phyloP scores from a whole-genome alignment of 2,797 vertebrate species.

The Brachyalestes nurse region DNA sequence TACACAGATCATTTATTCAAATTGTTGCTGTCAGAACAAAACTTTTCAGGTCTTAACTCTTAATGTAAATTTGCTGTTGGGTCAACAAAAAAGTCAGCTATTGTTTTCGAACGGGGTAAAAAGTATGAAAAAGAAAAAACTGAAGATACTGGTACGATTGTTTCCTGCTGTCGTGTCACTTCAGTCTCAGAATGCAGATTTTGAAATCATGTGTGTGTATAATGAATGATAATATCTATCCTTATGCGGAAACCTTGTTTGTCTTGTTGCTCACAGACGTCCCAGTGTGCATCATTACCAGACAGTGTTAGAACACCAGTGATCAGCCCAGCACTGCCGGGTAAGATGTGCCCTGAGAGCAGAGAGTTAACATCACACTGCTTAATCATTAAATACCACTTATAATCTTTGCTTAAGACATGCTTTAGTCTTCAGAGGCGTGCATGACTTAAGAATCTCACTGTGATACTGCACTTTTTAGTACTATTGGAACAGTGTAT shows the following conservation, averaged over 20 bases:
- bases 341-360: slow-evolving; percentile 89
- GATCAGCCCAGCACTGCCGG: slow-evolving; percentile 88
- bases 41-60: not conserved
- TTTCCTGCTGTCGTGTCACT: not conserved
- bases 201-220: not conserved
- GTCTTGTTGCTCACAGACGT: slow-evolving; percentile 59
- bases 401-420: not conserved
- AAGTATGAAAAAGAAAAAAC: no score
- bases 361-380: not conserved
- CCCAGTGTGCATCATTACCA: slow-evolving; percentile 93
- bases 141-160: not conserved
- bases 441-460: not conserved
- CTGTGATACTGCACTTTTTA: not conserved
- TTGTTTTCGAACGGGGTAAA: no score
- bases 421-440: slow-evolving; percentile 9
- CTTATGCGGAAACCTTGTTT: not conserved
- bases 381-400: not conserved
- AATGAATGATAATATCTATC: not conserved
- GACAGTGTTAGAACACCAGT: slow-evolving; percentile 89
- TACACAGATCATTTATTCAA: not conserved
- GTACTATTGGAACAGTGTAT: not conserved
- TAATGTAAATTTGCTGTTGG: no score
- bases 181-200: not conserved
- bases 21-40: not conserved
- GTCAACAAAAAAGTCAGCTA: no score